Evolutionary conservation across 2,888 invertebrate genomes (phyloP).

Genomic region (Syrphus vitripennis): DNA sequence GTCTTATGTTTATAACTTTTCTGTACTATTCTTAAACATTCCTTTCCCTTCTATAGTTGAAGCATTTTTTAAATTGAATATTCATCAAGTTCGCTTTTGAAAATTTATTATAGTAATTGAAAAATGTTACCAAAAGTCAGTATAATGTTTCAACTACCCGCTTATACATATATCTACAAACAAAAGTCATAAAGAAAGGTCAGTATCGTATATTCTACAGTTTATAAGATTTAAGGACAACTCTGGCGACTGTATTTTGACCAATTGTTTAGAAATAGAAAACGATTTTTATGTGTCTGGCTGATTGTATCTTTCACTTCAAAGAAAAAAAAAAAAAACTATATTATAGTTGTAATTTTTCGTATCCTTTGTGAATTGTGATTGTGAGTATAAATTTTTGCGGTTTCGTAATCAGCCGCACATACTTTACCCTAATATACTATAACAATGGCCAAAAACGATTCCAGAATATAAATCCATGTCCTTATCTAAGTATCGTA

Average conservation of each 20-base stretch:
- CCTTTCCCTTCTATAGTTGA: not conserved
- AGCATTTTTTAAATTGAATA: not conserved
- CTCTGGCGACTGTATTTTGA: conserved; percentile 62
- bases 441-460: conserved; percentile 50
- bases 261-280: conserved; percentile 61
- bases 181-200: conserved; percentile 46
- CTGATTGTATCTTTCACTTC: conserved; percentile 52
- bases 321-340: not conserved
- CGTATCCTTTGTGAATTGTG: conserved; percentile 57
- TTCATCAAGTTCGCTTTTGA: not conserved
- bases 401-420: conserved; percentile 53
- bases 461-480: conserved; percentile 65
- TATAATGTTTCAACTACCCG: not conserved
- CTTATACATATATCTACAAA: not conserved
- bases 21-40: too few relatives aligned
- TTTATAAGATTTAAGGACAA: not conserved
- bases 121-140: not conserved
- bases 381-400: conserved; percentile 32
- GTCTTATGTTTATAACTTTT: too few relatives aligned
- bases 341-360: conserved; percentile 42
- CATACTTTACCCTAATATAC: conserved; percentile 48
- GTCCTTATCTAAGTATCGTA: conserved; percentile 68
- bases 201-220: conserved; percentile 28
- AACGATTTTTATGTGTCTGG: conserved; percentile 69
- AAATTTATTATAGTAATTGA: conserved; percentile 9